Base-by-base conservation (phyloP, 2,888 invertebrate species). In the Habrosyne pyritoides region DNA sequence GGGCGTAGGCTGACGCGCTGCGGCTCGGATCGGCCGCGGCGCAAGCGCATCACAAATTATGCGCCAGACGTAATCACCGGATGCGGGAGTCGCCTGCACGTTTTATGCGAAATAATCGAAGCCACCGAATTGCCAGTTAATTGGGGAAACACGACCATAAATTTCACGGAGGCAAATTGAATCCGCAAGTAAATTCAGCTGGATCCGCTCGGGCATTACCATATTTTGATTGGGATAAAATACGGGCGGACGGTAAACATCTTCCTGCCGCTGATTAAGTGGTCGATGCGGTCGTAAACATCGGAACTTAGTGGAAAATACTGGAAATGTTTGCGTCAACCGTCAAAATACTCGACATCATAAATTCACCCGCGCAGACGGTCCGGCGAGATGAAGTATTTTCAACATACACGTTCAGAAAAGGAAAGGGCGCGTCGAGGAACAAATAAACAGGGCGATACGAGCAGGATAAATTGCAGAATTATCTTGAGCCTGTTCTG, bases 121-220 rank as follows among this genome's bases (percentile, higher is more conserved):
- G 89, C 91, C 89, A 90, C 91, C 89, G 91, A 91, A 91, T 91
- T 87, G 89, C 84, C 89, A 87, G 90, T 89, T 92, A 91, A 92
- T 92, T 91, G 90, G 84, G 76, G 84, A 83, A 87, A 89, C 91
- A 89, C 75, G 87, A 77, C 77, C 83, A 86, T 91, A 91, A 91
- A 91, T 89, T 83, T 86, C 77, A 73, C 78, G 73, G 78, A 74
- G 75, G 85, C 83, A 89, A 91, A 91, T 91, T 90, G 87, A 91
- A 87, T 89, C 81, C 73, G 74, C 83, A 70, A 79, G 77, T 75
- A 71, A 77, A 76, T 79, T 70, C 73, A 64, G 75, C 75, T 73
- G 75, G 77, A 70, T 73, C 72, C 79, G 64, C 64, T 62, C 63
- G 68, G 67, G 63, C 70, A 91, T 89, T 88, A 86, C 77, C 87